Evolutionary conservation across 2,113 vertebrate genomes (phyloP).

Genomic region (Ctenomys sociabilis): DNA sequence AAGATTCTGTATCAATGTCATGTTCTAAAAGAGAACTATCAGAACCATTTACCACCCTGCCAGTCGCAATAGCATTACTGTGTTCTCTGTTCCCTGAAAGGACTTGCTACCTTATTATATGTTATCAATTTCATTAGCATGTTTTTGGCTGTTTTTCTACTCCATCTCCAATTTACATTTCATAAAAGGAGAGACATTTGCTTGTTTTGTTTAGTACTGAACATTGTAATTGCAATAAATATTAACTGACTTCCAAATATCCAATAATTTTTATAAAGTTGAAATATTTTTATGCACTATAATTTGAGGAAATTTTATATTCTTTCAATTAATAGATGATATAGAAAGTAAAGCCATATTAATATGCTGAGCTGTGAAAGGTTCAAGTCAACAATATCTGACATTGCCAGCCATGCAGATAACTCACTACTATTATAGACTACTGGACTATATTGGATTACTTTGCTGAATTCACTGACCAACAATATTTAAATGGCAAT

Average conservation of each 20-base stretch:
- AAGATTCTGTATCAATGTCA: neutral
- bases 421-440: too few species aligned
- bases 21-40: neutral
- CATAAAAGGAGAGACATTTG: neutral
- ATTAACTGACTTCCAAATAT: neutral
- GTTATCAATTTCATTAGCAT: neutral
- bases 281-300: neutral
- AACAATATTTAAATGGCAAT: too few species aligned
- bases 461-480: too few species aligned
- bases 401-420: too few species aligned
- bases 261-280: neutral
- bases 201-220: neutral
- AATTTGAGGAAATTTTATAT: slow-evolving; percentile 26
- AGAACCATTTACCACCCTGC: neutral
- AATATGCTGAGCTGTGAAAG: too few species aligned
- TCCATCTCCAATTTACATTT: neutral
- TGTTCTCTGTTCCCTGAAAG: neutral
- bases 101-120: neutral
- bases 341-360: too few species aligned
- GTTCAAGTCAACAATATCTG: too few species aligned
- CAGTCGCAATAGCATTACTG: neutral
- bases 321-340: too few species aligned
- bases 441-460: too few species aligned
- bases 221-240: neutral
- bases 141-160: neutral